phyloP scores from a whole-genome alignment of 2,113 vertebrate genomes.

The Cephalopterus ornatus region DNA sequence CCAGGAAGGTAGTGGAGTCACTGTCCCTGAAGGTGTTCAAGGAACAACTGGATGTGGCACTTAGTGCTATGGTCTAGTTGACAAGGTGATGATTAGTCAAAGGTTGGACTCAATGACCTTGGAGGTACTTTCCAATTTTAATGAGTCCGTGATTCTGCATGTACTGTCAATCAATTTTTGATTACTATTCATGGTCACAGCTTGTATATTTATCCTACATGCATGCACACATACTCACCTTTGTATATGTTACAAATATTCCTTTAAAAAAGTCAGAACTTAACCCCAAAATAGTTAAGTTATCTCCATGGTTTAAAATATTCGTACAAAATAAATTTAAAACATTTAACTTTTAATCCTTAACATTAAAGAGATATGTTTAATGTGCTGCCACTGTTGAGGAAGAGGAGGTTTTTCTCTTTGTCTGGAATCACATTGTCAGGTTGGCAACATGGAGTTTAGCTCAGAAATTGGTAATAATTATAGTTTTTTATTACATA shows the following conservation, averaged over 20 bases:
- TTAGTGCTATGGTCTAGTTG: neutral
- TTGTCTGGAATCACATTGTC: neutral
- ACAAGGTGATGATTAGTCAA: neutral
- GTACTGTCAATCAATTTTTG: neutral
- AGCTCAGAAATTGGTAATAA: neutral
- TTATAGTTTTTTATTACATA: neutral
- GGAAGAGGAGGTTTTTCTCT: neutral
- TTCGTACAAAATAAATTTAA: neutral
- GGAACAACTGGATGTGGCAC: neutral
- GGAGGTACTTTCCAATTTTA: neutral
- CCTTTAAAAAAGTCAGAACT: neutral
- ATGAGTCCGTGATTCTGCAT: neutral
- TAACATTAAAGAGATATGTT: neutral
- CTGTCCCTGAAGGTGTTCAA: neutral
- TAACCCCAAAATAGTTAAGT: neutral
- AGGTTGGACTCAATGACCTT: neutral
- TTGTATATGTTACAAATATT: neutral
- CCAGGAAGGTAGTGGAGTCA: neutral
- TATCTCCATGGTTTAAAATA: neutral
- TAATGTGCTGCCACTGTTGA: fast-evolving
- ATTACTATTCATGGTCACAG: neutral
- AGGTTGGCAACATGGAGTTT: neutral
- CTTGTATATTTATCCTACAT: neutral
- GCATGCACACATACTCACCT: fast-evolving
- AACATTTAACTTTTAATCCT: neutral